Conservation (phyloP, 2,797 vertebrate genomes). For the Phoeniculus purpureus region DNA sequence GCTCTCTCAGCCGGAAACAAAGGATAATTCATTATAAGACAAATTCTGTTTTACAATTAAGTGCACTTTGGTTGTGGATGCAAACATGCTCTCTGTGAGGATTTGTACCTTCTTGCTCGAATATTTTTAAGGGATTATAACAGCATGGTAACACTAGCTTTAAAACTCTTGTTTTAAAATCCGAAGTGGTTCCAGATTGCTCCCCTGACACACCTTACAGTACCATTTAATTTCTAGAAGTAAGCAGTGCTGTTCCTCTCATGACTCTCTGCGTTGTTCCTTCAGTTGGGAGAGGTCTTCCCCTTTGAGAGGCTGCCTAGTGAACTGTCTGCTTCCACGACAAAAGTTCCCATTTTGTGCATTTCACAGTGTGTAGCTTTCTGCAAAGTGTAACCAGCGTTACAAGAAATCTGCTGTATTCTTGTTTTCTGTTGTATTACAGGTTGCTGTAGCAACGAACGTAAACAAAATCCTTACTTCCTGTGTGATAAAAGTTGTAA, state of each 20-base stretch:
- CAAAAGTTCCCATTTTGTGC: neutral
- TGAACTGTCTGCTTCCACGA: neutral
- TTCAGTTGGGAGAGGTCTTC: neutral
- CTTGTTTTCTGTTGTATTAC: conserved; percentile 4
- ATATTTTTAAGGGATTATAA: neutral
- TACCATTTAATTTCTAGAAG: neutral
- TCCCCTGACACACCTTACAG: neutral
- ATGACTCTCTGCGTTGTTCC: neutral
- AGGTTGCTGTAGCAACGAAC: conserved; percentile 44
- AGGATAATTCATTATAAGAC: conserved; percentile 37
- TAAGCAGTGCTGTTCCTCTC: neutral
- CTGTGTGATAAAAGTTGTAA: conserved; percentile 69
- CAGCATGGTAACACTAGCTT: neutral
- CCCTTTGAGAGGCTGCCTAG: neutral
- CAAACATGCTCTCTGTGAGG: neutral
- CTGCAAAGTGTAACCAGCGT: neutral
- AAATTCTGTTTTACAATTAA: conserved; percentile 50
- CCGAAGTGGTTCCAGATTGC: neutral
- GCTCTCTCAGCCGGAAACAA: conserved; percentile 23
- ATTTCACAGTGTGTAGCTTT: neutral
- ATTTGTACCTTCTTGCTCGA: neutral
- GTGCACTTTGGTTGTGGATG: conserved; percentile 16
- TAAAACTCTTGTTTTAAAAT: neutral
- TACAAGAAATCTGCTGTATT: neutral
- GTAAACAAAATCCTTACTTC: conserved; percentile 22